These are phyloP conservation scores for Polydrusus tereticollis DNA, from an alignment of 2,888 invertebrate genomes.

Conservation along the genomic window DNA sequence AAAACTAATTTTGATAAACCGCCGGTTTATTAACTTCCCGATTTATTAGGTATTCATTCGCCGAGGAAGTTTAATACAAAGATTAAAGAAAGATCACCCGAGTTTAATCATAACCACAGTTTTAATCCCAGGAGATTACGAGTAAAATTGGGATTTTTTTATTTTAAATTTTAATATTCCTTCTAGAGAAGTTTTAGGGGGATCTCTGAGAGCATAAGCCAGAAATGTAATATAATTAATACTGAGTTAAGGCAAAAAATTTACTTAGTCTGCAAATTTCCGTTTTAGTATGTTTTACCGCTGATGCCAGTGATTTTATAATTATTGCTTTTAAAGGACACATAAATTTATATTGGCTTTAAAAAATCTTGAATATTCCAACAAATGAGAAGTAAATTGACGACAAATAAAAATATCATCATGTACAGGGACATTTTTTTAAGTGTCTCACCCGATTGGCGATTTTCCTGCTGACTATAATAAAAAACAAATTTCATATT, in stretches of 20 bases:
- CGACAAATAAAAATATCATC: too few relatives aligned
- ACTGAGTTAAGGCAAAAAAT: conserved; percentile 33
- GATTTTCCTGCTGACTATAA: too few relatives aligned
- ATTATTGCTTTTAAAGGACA: too few relatives aligned
- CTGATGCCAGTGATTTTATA: too few relatives aligned
- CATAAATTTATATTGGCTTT: too few relatives aligned
- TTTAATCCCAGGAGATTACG: conserved; percentile 39
- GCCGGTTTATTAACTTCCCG: conserved; percentile 24
- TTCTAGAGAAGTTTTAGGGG: conserved; percentile 25
- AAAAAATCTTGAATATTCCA: too few relatives aligned
- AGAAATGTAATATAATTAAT: conserved; percentile 34
- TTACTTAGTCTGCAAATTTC: conserved; percentile 4
- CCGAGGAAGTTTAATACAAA: conserved; percentile 36
- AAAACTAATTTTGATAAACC: conserved; percentile 37
- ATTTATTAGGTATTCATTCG: conserved; percentile 43
- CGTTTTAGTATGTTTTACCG: background rate
- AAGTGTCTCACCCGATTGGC: too few relatives aligned
- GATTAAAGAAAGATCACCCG: conserved; percentile 45
- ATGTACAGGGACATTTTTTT: too few relatives aligned
- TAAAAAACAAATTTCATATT: too few relatives aligned
- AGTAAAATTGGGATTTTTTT: conserved; percentile 38
- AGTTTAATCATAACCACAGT: conserved; percentile 44
- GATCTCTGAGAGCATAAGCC: conserved; percentile 3
- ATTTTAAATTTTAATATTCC: conserved; percentile 42
- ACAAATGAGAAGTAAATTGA: too few relatives aligned